Evolutionary conservation across 2,888 invertebrate species (phyloP).

Genomic region (Stenolophus ochropezus): DNA sequence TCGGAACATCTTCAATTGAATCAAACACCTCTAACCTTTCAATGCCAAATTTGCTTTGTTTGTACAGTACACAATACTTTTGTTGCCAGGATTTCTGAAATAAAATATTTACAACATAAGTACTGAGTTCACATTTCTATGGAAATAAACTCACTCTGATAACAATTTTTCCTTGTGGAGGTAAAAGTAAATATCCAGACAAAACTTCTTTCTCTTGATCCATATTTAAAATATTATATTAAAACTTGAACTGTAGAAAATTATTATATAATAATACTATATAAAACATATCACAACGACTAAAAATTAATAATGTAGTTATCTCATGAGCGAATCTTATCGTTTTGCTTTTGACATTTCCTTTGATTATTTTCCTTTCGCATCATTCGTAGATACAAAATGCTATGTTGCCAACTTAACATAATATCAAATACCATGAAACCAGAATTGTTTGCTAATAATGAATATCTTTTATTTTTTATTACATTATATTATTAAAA

Average conservation of each 20-base stretch:
- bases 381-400: conserved; percentile 23
- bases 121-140: background rate
- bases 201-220: conserved; percentile 85
- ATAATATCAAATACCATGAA: background rate
- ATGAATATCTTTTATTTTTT: background rate
- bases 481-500: background rate
- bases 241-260: conserved; percentile 45
- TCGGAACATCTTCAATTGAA: conserved; percentile 81
- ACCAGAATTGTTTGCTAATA: background rate
- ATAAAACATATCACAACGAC: conserved; percentile 52
- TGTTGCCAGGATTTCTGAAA: conserved; percentile 91
- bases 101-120: background rate
- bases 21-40: conserved; percentile 91
- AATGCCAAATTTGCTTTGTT: conserved; percentile 89
- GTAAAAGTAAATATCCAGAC: conserved; percentile 86
- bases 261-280: conserved; percentile 53
- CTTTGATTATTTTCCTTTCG: conserved; percentile 56
- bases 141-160: conserved; percentile 76
- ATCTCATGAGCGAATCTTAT: conserved; percentile 57
- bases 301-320: conserved; percentile 47
- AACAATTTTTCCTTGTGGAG: conserved; percentile 86
- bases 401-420: conserved; percentile 46
- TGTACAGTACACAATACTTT: conserved; percentile 85
- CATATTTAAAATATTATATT: conserved; percentile 73
- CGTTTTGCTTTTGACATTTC: conserved; percentile 60